These are phyloP conservation scores for Tetanocera ferruginea DNA, from an alignment of 2,888 invertebrate species.

Conservation along the genomic window DNA sequence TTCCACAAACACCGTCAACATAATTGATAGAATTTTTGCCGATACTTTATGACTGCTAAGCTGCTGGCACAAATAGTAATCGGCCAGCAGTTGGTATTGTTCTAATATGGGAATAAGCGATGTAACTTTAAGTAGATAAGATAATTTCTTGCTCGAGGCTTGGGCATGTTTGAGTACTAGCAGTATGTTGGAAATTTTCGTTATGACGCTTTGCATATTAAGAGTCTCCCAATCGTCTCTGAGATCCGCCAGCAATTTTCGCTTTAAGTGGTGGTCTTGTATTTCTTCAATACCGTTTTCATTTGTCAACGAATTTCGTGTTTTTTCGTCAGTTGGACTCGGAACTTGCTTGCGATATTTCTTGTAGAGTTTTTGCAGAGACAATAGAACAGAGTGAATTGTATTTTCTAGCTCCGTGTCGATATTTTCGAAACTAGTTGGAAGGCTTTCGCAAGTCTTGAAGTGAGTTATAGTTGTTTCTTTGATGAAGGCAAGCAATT, in stretches of 20 bases:
- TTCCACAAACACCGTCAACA: slow-evolving; percentile 88
- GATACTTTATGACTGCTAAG: slow-evolving; percentile 83
- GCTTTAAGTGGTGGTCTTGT: slow-evolving; percentile 76
- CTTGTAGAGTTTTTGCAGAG: slow-evolving; percentile 75
- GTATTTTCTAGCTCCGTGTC: slow-evolving; percentile 70
- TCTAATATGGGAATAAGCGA: slow-evolving; percentile 78
- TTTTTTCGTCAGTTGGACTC: slow-evolving; percentile 38
- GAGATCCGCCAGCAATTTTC: slow-evolving; percentile 76
- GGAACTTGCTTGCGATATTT: slow-evolving; percentile 60
- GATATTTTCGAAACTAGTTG: slow-evolving; percentile 54
- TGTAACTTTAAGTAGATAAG: slow-evolving; percentile 55
- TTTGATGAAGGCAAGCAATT: slow-evolving; percentile 52
- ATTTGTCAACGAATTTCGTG: background rate
- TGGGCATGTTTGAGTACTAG: slow-evolving; percentile 70
- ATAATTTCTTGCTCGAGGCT: slow-evolving; percentile 56
- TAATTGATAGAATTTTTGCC: slow-evolving; percentile 85
- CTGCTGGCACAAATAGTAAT: slow-evolving; percentile 85
- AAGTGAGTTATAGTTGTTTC: slow-evolving; percentile 7
- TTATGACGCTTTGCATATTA: slow-evolving; percentile 71
- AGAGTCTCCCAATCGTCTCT: slow-evolving; percentile 74
- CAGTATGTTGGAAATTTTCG: slow-evolving; percentile 68
- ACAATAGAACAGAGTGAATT: slow-evolving; percentile 72
- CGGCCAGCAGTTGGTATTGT: slow-evolving; percentile 81
- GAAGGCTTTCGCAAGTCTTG: background rate
- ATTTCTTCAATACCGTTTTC: slow-evolving; percentile 51